Percentiles rank a stretch among this genome's conserved stretches.
Evolutionary conservation across 2,888 invertebrate species (phyloP).

Genomic region (Carterocephalus palaemon): DNA sequence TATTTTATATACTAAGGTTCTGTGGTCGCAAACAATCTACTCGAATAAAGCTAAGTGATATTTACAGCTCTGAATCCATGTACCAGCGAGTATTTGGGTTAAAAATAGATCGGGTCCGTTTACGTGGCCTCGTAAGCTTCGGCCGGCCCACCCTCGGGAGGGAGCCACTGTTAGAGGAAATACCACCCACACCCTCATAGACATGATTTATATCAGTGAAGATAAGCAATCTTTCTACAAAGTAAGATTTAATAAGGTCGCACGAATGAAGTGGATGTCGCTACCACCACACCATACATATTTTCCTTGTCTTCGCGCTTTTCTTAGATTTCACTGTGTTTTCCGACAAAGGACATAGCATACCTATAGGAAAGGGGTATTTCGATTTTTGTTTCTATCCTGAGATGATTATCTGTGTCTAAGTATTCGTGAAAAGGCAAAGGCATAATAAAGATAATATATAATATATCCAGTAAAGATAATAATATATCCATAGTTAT

Average conservation of each 20-base stretch:
- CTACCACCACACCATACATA: slow-evolving; percentile 24
- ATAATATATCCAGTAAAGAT: too few relatives aligned
- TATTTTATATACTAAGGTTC: too few relatives aligned
- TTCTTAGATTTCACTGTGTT: slow-evolving; percentile 7
- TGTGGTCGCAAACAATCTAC: too few relatives aligned
- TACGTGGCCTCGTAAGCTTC: slow-evolving; percentile 27
- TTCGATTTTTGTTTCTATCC: too few relatives aligned
- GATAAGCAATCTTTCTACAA: slow-evolving; percentile 30
- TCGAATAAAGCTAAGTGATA: too few relatives aligned
- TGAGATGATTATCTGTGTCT: too few relatives aligned
- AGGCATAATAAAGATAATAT: too few relatives aligned
- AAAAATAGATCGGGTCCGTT: slow-evolving; percentile 35
- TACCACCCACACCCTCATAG: slow-evolving; percentile 27
- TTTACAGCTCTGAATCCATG: slow-evolving; percentile 24
- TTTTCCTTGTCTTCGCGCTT: slow-evolving; percentile 13
- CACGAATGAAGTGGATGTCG: slow-evolving; percentile 28
- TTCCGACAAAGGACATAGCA: too few relatives aligned
- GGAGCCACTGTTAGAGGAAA: slow-evolving; percentile 10
- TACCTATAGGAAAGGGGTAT: too few relatives aligned
- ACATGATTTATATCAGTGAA: slow-evolving; percentile 34
- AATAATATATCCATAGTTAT: too few relatives aligned
- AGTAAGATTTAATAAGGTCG: slow-evolving; percentile 31
- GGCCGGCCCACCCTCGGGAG: slow-evolving; percentile 21
- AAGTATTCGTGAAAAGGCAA: too few relatives aligned
- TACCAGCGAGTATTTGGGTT: slow-evolving; percentile 28